Percentiles rank a stretch among this genome's conserved stretches.
These are phyloP conservation scores for Riparia riparia DNA, from an alignment of 2,113 vertebrate species.

Conservation along the genomic window DNA sequence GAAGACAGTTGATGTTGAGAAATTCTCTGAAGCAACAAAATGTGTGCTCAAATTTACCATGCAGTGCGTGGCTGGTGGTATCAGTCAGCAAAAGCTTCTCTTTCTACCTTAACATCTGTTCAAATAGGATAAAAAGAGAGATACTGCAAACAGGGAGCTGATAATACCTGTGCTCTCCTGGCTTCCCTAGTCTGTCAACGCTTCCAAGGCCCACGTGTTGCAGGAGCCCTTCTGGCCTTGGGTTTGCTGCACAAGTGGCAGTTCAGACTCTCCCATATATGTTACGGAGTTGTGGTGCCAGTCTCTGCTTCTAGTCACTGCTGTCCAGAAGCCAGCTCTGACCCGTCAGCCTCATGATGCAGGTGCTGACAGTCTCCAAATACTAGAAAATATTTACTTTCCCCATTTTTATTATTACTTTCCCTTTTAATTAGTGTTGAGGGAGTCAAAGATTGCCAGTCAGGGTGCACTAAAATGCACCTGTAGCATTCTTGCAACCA, in stretches of 20 bases:
- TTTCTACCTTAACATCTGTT: not conserved
- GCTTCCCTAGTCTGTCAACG: not conserved
- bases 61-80: not conserved
- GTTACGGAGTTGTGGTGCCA: not conserved
- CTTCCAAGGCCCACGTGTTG: not conserved
- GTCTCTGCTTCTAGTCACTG: not conserved
- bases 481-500: not conserved
- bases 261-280: rapidly evolving
- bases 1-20: not conserved
- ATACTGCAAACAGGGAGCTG: not conserved
- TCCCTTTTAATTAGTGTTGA: not conserved
- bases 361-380: not conserved
- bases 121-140: not conserved
- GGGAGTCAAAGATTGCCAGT: not conserved
- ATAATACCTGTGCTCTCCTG: not conserved
- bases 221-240: not conserved
- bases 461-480: not conserved
- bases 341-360: not conserved
- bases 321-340: not conserved
- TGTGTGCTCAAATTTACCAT: not conserved
- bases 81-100: not conserved
- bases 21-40: not conserved
- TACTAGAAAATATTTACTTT: not conserved
- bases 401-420: too few species aligned
- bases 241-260: not conserved